phyloP scores from a whole-genome alignment of 2,797 vertebrate species.

The Thaleichthys pacificus region DNA sequence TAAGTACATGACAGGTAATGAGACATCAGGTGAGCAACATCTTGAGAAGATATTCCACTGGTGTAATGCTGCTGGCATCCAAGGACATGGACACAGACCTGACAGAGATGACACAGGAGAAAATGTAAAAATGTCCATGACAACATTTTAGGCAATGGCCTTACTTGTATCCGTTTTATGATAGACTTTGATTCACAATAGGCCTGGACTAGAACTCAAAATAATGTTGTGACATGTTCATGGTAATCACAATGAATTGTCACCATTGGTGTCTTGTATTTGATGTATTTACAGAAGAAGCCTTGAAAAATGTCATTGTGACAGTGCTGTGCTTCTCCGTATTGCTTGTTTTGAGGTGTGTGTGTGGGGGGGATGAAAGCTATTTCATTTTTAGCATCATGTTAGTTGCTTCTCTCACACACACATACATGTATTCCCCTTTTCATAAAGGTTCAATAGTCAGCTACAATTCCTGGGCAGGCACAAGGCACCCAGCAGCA shows the following conservation, averaged over 20 bases:
- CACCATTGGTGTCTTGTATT: not conserved
- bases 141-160: not conserved
- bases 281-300: not conserved
- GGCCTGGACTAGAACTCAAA: too few species aligned
- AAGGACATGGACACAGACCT: not conserved
- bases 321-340: not conserved
- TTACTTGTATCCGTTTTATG: too few species aligned
- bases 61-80: not conserved
- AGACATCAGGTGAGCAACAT: constrained; percentile 1
- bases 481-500: not conserved
- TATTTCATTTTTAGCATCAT: not conserved
- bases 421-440: not conserved
- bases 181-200: too few species aligned
- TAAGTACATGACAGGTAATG: constrained; percentile 8
- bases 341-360: not conserved
- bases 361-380: too few species aligned
- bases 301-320: not conserved
- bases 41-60: not conserved
- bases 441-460: not conserved
- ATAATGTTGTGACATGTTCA: not conserved
- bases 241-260: not conserved
- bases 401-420: not conserved
- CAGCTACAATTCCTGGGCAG: constrained; percentile 2
- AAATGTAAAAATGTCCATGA: not conserved
- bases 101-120: not conserved